Conservation (phyloP, 2,888 invertebrate genomes). For the Eupeodes latifasciatus region DNA sequence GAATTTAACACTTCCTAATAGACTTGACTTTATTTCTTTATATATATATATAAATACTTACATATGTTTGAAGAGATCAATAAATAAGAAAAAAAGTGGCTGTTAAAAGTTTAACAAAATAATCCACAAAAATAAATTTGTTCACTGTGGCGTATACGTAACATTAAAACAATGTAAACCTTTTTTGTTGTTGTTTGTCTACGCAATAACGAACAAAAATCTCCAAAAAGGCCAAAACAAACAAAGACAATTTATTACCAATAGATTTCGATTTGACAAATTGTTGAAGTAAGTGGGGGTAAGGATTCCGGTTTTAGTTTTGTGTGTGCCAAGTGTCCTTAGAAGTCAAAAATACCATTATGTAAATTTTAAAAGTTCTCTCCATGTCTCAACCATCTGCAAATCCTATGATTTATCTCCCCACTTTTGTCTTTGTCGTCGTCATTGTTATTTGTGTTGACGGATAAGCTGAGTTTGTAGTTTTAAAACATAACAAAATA, state of each 20-base stretch:
- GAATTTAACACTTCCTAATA: background rate
- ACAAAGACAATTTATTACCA: slow-evolving; percentile 3
- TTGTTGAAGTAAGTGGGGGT: background rate
- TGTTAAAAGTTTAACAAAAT: background rate
- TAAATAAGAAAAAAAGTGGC: background rate
- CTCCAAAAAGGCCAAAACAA: background rate
- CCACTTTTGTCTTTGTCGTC: no score
- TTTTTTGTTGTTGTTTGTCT: background rate
- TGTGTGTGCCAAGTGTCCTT: background rate
- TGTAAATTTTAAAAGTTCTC: slow-evolving; percentile 7
- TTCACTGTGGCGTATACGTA: slow-evolving; percentile 28
- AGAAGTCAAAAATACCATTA: background rate
- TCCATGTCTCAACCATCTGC: background rate
- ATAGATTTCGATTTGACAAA: slow-evolving; percentile 14
- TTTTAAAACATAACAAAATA: background rate
- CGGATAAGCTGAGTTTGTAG: background rate
- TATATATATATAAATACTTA: background rate
- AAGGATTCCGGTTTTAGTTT: no score
- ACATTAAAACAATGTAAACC: background rate
- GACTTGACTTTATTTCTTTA: background rate
- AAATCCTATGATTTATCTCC: background rate
- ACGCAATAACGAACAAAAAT: background rate
- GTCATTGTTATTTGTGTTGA: background rate
- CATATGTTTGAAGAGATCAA: no score
- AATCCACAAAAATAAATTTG: background rate